A percentile compares a stretch with the other conserved stretches of the same genome.
Evolutionary conservation across 2,888 invertebrate genomes (phyloP).

Genomic region (Leistus spinibarbis): DNA sequence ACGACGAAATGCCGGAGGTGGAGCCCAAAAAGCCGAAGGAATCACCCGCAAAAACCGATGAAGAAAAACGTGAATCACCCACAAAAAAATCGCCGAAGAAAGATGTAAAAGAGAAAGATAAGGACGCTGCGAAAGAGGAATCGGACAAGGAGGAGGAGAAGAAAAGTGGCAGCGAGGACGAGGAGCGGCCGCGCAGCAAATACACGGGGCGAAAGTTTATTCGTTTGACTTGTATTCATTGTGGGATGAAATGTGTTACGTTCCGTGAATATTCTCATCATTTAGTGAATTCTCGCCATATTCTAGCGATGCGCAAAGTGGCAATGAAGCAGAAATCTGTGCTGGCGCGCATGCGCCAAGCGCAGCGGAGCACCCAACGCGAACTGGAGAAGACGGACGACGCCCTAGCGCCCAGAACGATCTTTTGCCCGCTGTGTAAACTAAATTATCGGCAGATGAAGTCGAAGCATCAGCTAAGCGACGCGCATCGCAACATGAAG

Average conservation of each 20-base stretch:
- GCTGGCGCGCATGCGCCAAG: slow-evolving; percentile 76
- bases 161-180: slow-evolving; percentile 52
- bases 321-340: slow-evolving; percentile 77
- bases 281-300: slow-evolving; percentile 72
- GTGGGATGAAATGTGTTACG: slow-evolving; percentile 74
- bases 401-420: slow-evolving; percentile 60
- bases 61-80: slow-evolving; percentile 51
- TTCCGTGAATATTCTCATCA: slow-evolving; percentile 79
- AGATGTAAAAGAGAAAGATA: slow-evolving; percentile 58
- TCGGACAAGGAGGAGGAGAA: slow-evolving; percentile 44
- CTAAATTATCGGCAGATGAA: slow-evolving; percentile 61
- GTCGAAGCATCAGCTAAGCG: slow-evolving; percentile 77
- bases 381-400: slow-evolving; percentile 74
- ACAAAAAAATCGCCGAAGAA: slow-evolving; percentile 54
- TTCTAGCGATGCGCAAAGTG: slow-evolving; percentile 74
- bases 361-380: slow-evolving; percentile 80
- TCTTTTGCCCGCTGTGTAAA: slow-evolving; percentile 57
- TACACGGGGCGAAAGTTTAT: slow-evolving; percentile 64
- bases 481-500: slow-evolving; percentile 83
- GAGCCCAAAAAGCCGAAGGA: slow-evolving; percentile 47
- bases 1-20: slow-evolving; percentile 44
- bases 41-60: slow-evolving; percentile 50
- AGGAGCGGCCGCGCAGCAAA: slow-evolving; percentile 51
- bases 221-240: slow-evolving; percentile 78
- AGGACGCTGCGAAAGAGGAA: slow-evolving; percentile 63